phyloP scores from a whole-genome alignment of 2,113 vertebrate genomes.

The Ibidorhyncha struthersii region DNA sequence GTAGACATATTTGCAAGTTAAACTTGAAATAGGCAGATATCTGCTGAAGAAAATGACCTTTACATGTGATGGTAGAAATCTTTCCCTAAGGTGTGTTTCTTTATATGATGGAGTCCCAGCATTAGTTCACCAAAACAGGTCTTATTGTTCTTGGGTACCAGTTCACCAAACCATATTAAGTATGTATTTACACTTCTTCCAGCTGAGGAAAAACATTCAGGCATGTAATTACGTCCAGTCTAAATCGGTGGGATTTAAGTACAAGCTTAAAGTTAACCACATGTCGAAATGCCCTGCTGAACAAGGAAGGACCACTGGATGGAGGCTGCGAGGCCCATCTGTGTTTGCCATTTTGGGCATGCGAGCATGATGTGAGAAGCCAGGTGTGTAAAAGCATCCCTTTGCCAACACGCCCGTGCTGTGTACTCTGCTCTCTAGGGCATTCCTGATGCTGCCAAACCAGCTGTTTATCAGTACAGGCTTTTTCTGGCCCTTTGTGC shows the following conservation, averaged over 20 bases:
- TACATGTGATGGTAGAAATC: accelerated
- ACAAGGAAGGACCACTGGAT: background rate
- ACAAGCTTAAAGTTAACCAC: background rate
- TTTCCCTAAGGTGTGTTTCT: background rate
- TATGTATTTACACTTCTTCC: background rate
- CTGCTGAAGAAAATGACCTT: background rate
- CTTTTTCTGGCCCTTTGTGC: background rate
- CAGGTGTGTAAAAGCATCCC: background rate
- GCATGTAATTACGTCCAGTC: background rate
- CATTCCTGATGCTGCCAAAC: background rate
- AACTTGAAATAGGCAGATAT: background rate
- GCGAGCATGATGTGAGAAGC: background rate
- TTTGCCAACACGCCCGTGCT: accelerated
- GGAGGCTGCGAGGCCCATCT: background rate
- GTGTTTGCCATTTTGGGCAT: background rate
- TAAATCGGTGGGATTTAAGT: background rate
- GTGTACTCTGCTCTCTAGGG: background rate
- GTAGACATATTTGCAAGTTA: background rate
- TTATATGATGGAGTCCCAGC: accelerated
- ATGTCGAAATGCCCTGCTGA: background rate
- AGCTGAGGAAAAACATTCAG: background rate
- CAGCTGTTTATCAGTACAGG: background rate
- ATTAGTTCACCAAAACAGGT: background rate
- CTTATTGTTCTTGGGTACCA: background rate
- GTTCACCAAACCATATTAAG: background rate